These are phyloP conservation scores for Drosophila pallidifrons DNA, from an alignment of 1,140 invertebrate genomes.

Conservation along the genomic window DNA sequence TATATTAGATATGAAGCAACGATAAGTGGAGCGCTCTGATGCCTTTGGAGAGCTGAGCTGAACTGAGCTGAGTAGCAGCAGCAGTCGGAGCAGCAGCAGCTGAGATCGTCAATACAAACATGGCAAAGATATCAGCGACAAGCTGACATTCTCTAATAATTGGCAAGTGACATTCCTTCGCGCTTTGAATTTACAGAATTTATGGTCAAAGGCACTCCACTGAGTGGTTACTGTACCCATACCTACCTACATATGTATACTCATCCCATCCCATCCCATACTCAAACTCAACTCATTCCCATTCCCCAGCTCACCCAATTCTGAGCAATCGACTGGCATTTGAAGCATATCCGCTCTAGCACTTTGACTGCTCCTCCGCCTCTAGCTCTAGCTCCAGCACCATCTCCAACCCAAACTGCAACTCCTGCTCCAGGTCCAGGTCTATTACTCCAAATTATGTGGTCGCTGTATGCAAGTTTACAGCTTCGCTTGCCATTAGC, in stretches of 20 bases:
- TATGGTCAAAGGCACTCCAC: slow-evolving; percentile 73
- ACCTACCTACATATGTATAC: slow-evolving; percentile 43
- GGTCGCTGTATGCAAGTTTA: slow-evolving; percentile 72
- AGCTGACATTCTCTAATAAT: slow-evolving; percentile 83
- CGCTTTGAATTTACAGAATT: slow-evolving; percentile 83
- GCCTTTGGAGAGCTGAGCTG: slow-evolving; percentile 50
- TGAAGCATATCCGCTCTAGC: slow-evolving; percentile 56
- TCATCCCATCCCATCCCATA: neutral
- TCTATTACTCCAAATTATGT: slow-evolving; percentile 69
- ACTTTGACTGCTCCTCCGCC: slow-evolving; percentile 16
- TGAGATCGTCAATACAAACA: slow-evolving; percentile 82
- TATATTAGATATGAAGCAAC: slow-evolving; percentile 83
- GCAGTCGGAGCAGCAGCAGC: slow-evolving; percentile 50
- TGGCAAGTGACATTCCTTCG: slow-evolving; percentile 82
- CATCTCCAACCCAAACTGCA: neutral
- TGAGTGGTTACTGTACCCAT: slow-evolving; percentile 29
- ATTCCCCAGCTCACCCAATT: slow-evolving; percentile 19
- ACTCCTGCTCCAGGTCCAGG: slow-evolving; percentile 14
- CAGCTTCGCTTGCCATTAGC: slow-evolving; percentile 58
- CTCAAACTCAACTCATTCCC: neutral
- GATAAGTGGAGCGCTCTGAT: slow-evolving; percentile 76
- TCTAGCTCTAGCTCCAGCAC: neutral
- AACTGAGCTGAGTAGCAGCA: slow-evolving; percentile 22
- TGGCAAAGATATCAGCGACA: slow-evolving; percentile 82
- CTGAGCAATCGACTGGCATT: slow-evolving; percentile 28